A percentile compares a stretch with the other conserved stretches of the same genome.
Conservation (phyloP, 2,113 vertebrate genomes). For the Albula glossodonta region DNA sequence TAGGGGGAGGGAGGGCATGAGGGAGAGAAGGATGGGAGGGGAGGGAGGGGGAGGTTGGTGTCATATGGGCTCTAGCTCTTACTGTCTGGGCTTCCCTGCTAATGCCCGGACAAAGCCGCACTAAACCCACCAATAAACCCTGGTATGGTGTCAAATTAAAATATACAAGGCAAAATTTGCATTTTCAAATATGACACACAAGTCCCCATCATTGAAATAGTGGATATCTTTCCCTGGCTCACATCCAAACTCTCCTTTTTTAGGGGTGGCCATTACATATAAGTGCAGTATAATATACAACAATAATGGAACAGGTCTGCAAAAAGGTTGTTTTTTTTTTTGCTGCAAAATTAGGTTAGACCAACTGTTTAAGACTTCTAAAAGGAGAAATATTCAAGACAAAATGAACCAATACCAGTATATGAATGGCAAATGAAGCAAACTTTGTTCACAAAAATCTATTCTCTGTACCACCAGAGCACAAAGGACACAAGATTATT, state of each 20-base stretch:
- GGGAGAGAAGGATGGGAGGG: neutral
- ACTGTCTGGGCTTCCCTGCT: conserved; percentile 16
- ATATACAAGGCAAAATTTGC: neutral
- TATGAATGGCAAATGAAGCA: too few species aligned
- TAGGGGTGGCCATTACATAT: neutral
- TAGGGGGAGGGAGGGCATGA: conserved; percentile 16
- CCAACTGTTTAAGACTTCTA: too few species aligned
- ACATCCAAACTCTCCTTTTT: neutral
- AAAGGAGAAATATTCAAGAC: too few species aligned
- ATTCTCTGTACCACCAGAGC: too few species aligned
- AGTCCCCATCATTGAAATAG: neutral
- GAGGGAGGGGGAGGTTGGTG: neutral
- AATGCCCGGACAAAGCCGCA: neutral
- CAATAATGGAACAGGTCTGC: too few species aligned
- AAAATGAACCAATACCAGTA: too few species aligned
- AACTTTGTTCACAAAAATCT: too few species aligned
- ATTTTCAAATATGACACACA: neutral
- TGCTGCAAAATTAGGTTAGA: too few species aligned
- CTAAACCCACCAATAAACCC: neutral
- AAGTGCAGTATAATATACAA: too few species aligned
- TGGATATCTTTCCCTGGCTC: neutral
- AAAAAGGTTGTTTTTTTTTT: too few species aligned
- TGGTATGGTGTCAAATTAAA: neutral
- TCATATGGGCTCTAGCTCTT: conserved; percentile 4
- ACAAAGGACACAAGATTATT: too few species aligned